Base-by-base conservation (phyloP, 2,113 vertebrate genomes). In the Leptosomus discolor region DNA sequence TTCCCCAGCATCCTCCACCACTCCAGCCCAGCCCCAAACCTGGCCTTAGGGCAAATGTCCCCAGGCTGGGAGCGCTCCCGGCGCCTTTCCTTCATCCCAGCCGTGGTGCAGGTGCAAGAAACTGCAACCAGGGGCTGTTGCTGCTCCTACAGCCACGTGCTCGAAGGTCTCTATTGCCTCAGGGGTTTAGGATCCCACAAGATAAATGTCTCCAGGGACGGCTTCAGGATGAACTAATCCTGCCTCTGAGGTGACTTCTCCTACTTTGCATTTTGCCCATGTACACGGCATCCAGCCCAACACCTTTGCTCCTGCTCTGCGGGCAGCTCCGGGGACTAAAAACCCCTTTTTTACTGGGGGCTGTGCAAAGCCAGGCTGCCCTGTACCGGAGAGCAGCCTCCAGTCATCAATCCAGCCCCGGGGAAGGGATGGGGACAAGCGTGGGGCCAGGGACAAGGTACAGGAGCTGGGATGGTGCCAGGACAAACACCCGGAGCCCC, bases 1-100 rank as follows among this genome's bases (percentile, higher is more conserved):
- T 36, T 32, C 64, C 53, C 8, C 29, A 26, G 69, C 81, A 61
- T 15, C 64, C 43, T 30, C 60, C 43, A 8, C 2, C 2, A 19
- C 11, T 21, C 15, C 82, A 53, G 34, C 65, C 36, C 34, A 73
- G 53, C 46, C 13, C 53, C 53, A 73, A 15, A 34, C 11, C 16
- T 23, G 39, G 20, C 61, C 73, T 46, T 21, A 12, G 61, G 61
- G 34, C 46, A 9, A 15, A 43, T 3, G 26, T 67, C 11, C 34
- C 48, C 11, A 10, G 20, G 20, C 5, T 74, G 69, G 74, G 2
- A 1, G 11, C 1, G 76, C 37, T 85, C 58, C 76, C 2, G 0
- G 20, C 3, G 4, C 39, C 34, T 60, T 57, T 20, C 48, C 74
- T 65, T 24, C 8, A 0, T 4, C 37, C 75, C 29, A 0, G 0